phyloP scores from a whole-genome alignment of 1,140 invertebrate genomes.

The Bicyclus anynana region DNA sequence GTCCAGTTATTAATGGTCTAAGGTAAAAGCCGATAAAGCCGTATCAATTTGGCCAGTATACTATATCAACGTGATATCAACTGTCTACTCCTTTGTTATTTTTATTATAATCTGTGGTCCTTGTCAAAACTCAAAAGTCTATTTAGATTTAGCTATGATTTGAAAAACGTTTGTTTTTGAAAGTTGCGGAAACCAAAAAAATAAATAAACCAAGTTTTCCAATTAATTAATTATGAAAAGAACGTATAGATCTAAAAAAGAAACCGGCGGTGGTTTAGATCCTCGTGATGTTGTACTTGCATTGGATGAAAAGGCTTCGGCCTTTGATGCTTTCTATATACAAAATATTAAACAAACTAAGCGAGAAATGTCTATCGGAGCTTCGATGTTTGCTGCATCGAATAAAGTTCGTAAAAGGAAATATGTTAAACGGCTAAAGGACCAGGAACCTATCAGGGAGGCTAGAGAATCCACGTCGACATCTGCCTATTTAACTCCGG shows the following conservation, averaged over 20 bases:
- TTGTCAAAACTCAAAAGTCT: background rate
- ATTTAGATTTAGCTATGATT: background rate
- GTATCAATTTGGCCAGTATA: too few relatives aligned
- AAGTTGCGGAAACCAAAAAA: conserved; percentile 5
- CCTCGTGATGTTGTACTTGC: conserved; percentile 46
- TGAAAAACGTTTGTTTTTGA: conserved; percentile 26
- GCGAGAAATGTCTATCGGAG: conserved; percentile 52
- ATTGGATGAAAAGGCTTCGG: conserved; percentile 51
- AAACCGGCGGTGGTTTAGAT: conserved; percentile 46
- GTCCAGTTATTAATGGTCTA: too few relatives aligned
- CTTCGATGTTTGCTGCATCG: conserved; percentile 37
- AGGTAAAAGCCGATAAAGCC: too few relatives aligned
- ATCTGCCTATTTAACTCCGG: conserved; percentile 53
- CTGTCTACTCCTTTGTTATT: too few relatives aligned
- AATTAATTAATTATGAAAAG: conserved; percentile 42
- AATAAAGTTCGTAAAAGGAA: conserved; percentile 61
- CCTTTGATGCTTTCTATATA: conserved; percentile 66
- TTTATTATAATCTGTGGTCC: background rate
- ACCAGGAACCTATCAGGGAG: conserved; percentile 21
- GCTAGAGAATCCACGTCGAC: conserved; percentile 25
- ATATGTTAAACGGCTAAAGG: conserved; percentile 51
- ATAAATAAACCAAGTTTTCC: background rate
- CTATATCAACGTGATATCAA: too few relatives aligned
- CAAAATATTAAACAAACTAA: conserved; percentile 68
- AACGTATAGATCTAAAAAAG: conserved; percentile 68